Conservation (phyloP, 64 coral and sea anemone genomes). For the Platygyra sinensis region DNA sequence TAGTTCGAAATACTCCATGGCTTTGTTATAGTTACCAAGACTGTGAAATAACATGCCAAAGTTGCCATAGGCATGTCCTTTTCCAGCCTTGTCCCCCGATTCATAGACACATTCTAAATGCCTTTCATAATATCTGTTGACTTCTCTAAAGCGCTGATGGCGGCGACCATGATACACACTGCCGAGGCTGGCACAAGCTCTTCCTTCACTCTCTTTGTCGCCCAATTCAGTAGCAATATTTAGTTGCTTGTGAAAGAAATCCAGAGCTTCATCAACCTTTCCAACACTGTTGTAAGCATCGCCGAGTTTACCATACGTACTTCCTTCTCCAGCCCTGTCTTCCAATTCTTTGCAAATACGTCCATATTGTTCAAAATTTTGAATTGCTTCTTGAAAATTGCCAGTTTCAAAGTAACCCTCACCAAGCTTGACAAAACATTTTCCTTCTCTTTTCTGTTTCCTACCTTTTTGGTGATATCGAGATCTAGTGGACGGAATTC, state of each 20-base stretch:
- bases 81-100: background rate
- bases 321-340: background rate
- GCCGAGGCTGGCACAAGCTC: background rate
- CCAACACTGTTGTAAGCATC: background rate
- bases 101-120: background rate
- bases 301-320: background rate
- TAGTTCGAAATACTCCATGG: background rate
- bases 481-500: no score
- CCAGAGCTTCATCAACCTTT: background rate
- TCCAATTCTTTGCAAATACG: conserved; percentile 7
- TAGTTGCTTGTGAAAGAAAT: background rate
- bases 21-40: background rate
- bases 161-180: background rate
- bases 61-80: background rate
- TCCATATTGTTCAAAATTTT: background rate
- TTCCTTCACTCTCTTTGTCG: background rate
- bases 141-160: no score
- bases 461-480: no score
- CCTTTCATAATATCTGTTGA: background rate
- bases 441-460: background rate
- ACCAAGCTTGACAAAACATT: background rate
- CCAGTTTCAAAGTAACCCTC: background rate
- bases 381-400: background rate
- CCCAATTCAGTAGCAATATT: background rate
- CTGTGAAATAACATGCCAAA: background rate